Evolutionary conservation across 2,888 invertebrate species (phyloP), one percentile per base, ranked within the genome.

Genomic region (Neocrepidodera transversa): DNA sequence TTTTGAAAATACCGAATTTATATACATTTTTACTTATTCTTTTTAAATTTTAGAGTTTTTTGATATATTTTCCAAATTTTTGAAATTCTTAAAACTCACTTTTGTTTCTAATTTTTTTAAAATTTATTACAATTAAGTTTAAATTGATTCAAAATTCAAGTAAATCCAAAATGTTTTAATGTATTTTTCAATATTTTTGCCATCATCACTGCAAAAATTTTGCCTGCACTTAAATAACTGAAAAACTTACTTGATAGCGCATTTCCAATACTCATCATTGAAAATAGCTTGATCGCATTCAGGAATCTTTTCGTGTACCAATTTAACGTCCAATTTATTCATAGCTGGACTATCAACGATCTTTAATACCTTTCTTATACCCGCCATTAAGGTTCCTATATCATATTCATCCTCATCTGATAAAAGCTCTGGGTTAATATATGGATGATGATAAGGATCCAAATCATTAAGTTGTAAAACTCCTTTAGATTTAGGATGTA

Each of bases 361-460:
- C 43, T 82, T 80, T 60, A 88, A 83, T 1, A 85, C 76, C 59
- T 86, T 75, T 6, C 85, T 80, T 2, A 89, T 82, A 0, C 87
- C 85, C 2, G 68, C 67, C 0, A 89, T 80, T 4, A 89, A 76
- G 0, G 86, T 87, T 13, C 84, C 81, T 1, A 86, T 76, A 68
- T 93, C 92, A 14, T 68, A 51, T n/a, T 75, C 73, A 32, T 76
- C 78, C n/a, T 82, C 81, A 71, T 91, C 84, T 0, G 84, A 83
- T 60, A 93, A 84, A 75, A 94, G 94, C 70, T 94, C 91, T 0
- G 92, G 89, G 68, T 91, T 86, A 68, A 95, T 86, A n/a, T 86
- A 79, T 0, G 95, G 93, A 68, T 87, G 85, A 28, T 88, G 86
- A 40, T 87, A 83, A 0, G 93, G 92, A 79, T 94, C 86, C 17